Evolutionary conservation across 2,888 invertebrate species (phyloP).

Genomic region (Dolichopus griseipennis): DNA sequence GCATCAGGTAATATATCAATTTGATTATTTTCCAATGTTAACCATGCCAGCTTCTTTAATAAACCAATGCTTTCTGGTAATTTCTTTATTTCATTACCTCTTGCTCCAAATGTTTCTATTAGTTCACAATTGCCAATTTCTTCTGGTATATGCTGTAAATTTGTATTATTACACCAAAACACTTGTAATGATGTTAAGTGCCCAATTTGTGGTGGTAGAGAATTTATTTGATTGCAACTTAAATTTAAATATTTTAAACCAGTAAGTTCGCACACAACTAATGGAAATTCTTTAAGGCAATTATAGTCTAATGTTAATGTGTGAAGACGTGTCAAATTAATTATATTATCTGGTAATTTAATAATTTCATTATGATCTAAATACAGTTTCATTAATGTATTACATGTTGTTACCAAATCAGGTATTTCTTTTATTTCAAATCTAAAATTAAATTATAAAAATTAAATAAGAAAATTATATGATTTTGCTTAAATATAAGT

Average conservation of each 20-base stretch:
- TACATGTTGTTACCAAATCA: conserved; percentile 48
- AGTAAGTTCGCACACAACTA: conserved; percentile 51
- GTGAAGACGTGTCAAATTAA: conserved; percentile 49
- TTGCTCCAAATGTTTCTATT: conserved; percentile 57
- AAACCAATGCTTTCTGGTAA: conserved; percentile 53
- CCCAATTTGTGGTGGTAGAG: conserved; percentile 52
- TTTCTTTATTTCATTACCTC: conserved; percentile 51
- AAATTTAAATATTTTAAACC: conserved; percentile 55
- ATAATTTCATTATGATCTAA: conserved; percentile 55
- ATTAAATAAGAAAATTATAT: too few species aligned
- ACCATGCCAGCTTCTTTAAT: conserved; percentile 53
- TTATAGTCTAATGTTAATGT: conserved; percentile 59
- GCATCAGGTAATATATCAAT: conserved; percentile 47
- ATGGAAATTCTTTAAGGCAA: conserved; percentile 51
- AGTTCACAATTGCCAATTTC: conserved; percentile 53
- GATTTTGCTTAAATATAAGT: too few species aligned
- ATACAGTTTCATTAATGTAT: conserved; percentile 52
- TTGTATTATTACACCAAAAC: conserved; percentile 58
- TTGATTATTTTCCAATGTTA: conserved; percentile 56
- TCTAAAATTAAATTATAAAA: conserved; percentile 26
- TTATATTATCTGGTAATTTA: conserved; percentile 46
- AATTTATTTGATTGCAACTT: conserved; percentile 55
- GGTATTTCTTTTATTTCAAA: conserved; percentile 57
- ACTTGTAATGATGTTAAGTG: conserved; percentile 52
- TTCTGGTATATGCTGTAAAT: conserved; percentile 49